Conservation (phyloP, 2,797 vertebrate genomes). For the Petrocephalus schoutedeni region DNA sequence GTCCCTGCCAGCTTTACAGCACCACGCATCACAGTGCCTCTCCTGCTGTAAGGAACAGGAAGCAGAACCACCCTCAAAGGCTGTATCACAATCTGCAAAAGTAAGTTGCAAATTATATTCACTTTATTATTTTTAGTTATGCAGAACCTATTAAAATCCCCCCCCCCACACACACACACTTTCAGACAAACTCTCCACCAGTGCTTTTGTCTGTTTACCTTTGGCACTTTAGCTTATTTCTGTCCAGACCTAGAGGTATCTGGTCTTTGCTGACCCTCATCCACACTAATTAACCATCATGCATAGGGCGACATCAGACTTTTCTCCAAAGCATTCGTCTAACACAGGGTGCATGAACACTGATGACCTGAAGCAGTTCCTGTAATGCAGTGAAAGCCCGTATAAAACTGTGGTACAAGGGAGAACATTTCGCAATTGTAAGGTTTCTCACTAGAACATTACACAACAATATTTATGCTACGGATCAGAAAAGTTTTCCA, state of each 20-base stretch:
- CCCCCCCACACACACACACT: neutral
- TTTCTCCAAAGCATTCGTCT: slow-evolving; percentile 53
- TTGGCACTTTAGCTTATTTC: neutral
- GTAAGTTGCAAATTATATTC: neutral
- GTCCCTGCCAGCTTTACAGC: neutral
- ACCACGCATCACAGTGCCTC: neutral
- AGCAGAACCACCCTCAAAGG: neutral
- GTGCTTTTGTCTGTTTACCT: neutral
- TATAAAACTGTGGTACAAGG: slow-evolving; percentile 46
- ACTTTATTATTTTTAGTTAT: neutral
- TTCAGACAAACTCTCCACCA: neutral
- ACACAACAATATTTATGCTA: slow-evolving; percentile 36
- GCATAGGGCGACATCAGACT: slow-evolving; percentile 33
- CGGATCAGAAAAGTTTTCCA: slow-evolving; percentile 15
- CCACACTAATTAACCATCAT: neutral
- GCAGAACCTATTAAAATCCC: neutral
- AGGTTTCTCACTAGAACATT: slow-evolving; percentile 50
- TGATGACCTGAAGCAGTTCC: slow-evolving; percentile 56
- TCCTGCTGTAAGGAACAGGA: neutral
- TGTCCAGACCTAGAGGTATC: neutral
- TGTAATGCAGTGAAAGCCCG: slow-evolving; percentile 50
- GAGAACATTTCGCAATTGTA: slow-evolving; percentile 57
- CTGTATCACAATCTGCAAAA: neutral
- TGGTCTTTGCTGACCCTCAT: neutral
- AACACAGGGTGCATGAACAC: slow-evolving; percentile 55